A percentile compares a stretch with the other conserved stretches of the same genome.
Evolutionary conservation across 2,888 invertebrate genomes (phyloP).

Genomic region (Diaperis boleti): DNA sequence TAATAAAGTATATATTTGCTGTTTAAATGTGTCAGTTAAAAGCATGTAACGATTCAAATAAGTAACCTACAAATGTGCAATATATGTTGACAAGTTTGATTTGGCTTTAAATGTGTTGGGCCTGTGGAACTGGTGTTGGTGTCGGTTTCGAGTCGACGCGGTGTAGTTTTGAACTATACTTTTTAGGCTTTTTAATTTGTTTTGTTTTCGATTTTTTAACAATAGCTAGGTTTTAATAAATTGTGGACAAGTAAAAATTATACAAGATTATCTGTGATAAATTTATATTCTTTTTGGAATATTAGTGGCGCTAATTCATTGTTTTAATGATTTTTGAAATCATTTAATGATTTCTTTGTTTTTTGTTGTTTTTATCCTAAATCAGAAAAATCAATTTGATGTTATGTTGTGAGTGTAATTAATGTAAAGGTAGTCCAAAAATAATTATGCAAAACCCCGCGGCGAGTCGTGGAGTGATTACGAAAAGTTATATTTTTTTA

Average conservation of each 20-base stretch:
- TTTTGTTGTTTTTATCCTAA: constrained; percentile 23
- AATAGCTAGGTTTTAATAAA: constrained; percentile 28
- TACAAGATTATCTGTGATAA: constrained; percentile 61
- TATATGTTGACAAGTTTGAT: constrained; percentile 23
- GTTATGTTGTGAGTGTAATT: constrained; percentile 40
- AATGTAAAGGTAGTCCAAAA: constrained; percentile 45
- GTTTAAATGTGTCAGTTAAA: constrained; percentile 27
- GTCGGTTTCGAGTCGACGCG: constrained; percentile 8
- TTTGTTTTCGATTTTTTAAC: constrained; percentile 39
- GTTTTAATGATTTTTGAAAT: constrained; percentile 46
- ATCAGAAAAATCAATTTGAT: constrained; percentile 35
- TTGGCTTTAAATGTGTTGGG: constrained; percentile 32
- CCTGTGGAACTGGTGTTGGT: constrained; percentile 34
- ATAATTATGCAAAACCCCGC: constrained; percentile 32
- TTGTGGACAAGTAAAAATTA: constrained; percentile 22
- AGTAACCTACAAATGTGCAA: constrained; percentile 27
- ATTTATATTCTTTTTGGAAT: constrained; percentile 56
- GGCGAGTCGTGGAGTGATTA: constrained; percentile 13
- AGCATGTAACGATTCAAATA: constrained; percentile 19
- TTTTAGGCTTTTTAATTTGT: constrained; percentile 22
- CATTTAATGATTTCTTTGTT: constrained; percentile 40
- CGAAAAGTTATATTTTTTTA: constrained; percentile 35
- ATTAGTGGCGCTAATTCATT: constrained; percentile 50
- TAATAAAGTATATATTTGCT: constrained; percentile 19
- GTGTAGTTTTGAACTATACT: constrained; percentile 16